Evolutionary conservation across 2,797 vertebrate genomes (phyloP).

Genomic region (Rhincodon typus): DNA sequence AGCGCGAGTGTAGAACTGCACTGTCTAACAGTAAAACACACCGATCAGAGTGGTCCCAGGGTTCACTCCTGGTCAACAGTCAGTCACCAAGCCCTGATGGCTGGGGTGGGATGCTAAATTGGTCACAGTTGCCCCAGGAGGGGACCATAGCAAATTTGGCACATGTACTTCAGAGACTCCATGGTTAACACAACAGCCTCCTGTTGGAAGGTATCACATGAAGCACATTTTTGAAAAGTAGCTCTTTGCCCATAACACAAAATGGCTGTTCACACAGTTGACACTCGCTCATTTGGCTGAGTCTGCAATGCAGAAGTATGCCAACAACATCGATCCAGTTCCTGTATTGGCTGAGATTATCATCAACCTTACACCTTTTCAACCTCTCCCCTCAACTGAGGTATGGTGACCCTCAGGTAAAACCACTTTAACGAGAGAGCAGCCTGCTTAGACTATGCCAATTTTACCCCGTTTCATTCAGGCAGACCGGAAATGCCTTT

Average conservation of each 20-base stretch:
- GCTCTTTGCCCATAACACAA: not conserved
- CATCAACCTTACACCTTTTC: too few relatives aligned
- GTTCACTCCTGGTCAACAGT: not conserved
- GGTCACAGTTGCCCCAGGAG: not conserved
- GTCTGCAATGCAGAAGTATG: too few relatives aligned
- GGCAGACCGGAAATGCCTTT: not conserved
- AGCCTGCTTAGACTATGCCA: too few relatives aligned
- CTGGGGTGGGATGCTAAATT: not conserved
- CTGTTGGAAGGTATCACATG: not conserved
- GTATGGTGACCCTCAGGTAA: too few relatives aligned
- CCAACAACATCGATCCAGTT: too few relatives aligned
- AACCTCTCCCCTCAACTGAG: too few relatives aligned
- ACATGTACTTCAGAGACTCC: not conserved
- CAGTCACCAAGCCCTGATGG: not conserved
- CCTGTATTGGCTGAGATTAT: too few relatives aligned
- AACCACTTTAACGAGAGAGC: too few relatives aligned
- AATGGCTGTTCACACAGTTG: not conserved
- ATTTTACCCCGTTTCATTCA: too few relatives aligned
- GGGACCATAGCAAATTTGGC: not conserved
- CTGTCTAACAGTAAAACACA: not conserved
- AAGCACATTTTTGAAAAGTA: not conserved
- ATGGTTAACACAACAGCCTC: not conserved
- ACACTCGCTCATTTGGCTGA: not conserved
- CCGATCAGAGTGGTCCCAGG: not conserved
- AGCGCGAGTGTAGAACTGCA: not conserved